Evolutionary conservation across 1,140 invertebrate species (phyloP), one percentile per base, ranked within the genome.

Genomic region (Caenorhabditis elegans): DNA sequence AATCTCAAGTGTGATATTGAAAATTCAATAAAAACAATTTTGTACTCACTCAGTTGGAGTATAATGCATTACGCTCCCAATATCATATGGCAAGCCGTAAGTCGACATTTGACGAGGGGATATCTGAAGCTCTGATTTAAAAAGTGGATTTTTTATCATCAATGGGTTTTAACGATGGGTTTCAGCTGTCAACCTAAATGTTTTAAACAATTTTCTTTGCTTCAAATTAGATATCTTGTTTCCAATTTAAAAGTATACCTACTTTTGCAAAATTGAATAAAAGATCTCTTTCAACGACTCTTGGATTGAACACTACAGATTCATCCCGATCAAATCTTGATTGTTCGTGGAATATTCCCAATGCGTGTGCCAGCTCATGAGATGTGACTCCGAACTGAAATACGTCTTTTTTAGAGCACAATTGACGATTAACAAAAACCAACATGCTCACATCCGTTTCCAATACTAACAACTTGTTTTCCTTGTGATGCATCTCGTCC

Each of bases 261-360:
- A 83, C 82, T 55, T 83, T 83, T 28, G 82, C 82, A 79, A 83
- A 83, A 31, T 83, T 83, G 26, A 36, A 79, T n/a, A 83, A 34
- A 10, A 83, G 36, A 79, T 55, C 26, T 28, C 39, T 31, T 3
- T 46, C 36, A 1, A 83, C 46, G 13, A 78, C 55, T 24, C 49
- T 60, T 17, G 77, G 43, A 76, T 78, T 83, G 31, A 83, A 78
- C 6, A 11, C 39, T 10, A 83, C 77, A 22, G 49, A 79, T 13
- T 60, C 46, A 24, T 83, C 82, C 47, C 82, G 1, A 76, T 83
- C 82, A 28, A 46, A 83, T 48, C 82, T 60, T 10, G 82, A 83
- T 60, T 83, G 82, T 19, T 78, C 55, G 46, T 83, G 82, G 43
- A 79, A 83, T 46, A 83, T 19, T 17, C 82, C 82, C 15, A 83